phyloP scores from a whole-genome alignment of 2,113 vertebrate genomes.

The Leiothrix lutea region DNA sequence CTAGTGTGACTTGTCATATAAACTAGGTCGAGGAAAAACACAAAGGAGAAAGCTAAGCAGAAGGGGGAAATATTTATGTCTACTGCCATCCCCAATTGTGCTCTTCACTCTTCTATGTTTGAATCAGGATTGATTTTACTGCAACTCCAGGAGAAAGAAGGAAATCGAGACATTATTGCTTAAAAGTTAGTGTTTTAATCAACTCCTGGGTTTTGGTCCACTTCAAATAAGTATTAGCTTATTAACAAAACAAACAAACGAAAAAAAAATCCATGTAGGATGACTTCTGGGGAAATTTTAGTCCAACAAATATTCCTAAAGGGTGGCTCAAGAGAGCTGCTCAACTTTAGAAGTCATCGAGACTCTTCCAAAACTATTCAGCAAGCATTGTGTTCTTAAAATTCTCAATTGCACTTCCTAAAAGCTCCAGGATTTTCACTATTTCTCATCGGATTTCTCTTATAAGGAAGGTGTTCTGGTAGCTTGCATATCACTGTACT shows the following conservation, averaged over 20 bases:
- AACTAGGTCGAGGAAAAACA: background rate
- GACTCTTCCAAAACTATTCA: background rate
- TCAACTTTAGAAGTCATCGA: background rate
- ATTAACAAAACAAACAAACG: background rate
- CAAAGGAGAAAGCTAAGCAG: background rate
- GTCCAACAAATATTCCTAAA: background rate
- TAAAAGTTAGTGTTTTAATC: background rate
- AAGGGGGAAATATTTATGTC: background rate
- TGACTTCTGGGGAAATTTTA: background rate
- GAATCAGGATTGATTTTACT: background rate
- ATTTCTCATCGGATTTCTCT: background rate
- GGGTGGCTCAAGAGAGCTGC: fast-evolving
- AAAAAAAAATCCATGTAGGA: too few species aligned
- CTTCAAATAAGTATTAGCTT: background rate
- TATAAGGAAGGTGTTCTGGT: background rate
- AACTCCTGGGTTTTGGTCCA: background rate
- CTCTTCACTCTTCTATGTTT: background rate
- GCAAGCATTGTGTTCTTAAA: background rate
- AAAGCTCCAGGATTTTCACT: background rate
- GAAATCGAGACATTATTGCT: background rate
- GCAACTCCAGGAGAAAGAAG: background rate
- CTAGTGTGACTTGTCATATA: background rate
- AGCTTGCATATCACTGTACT: background rate
- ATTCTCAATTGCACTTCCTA: background rate
- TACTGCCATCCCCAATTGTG: fast-evolving